Percentiles rank a stretch among this genome's conserved stretches.
phyloP scores from a whole-genome alignment of 2,113 vertebrate genomes.

The Sphaerodactylus townsendi region DNA sequence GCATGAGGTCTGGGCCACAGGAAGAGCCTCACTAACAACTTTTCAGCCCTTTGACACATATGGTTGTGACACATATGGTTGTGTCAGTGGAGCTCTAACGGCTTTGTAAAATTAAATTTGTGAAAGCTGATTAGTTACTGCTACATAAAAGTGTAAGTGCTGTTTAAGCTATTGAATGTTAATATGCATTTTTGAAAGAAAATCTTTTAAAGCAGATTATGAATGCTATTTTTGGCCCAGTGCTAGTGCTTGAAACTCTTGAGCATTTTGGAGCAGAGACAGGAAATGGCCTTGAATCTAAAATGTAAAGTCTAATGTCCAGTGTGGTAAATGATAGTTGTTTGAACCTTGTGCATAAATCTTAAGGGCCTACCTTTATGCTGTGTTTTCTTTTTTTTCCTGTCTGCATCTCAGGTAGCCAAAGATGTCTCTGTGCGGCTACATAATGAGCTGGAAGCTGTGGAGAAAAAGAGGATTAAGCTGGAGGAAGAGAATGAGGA shows the following conservation, averaged over 20 bases:
- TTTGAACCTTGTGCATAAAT: not conserved
- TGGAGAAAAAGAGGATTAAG: constrained; percentile 90
- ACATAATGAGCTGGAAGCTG: constrained; percentile 91
- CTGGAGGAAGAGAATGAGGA: constrained; percentile 96
- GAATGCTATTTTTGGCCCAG: not conserved
- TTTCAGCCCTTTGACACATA: not conserved
- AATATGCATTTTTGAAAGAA: not conserved
- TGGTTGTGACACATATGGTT: too few species aligned
- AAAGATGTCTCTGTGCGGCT: constrained; percentile 96
- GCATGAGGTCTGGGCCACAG: not conserved
- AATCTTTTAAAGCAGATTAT: not conserved
- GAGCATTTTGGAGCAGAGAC: not conserved
- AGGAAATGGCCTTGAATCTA: not conserved
- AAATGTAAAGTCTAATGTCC: not conserved
- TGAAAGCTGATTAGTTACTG: not conserved
- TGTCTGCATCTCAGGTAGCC: constrained; percentile 81
- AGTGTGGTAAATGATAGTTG: not conserved
- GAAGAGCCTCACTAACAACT: not conserved
- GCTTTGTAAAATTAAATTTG: not conserved
- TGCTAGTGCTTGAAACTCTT: not conserved
- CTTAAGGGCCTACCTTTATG: not conserved
- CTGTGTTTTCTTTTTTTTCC: not conserved
- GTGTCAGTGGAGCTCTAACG: not conserved
- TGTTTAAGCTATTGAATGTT: not conserved
- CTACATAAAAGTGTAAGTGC: not conserved